Evolutionary conservation across 2,113 vertebrate genomes (phyloP), one percentile per base, ranked within the genome.

Genomic region (Sapayoa aenigma): DNA sequence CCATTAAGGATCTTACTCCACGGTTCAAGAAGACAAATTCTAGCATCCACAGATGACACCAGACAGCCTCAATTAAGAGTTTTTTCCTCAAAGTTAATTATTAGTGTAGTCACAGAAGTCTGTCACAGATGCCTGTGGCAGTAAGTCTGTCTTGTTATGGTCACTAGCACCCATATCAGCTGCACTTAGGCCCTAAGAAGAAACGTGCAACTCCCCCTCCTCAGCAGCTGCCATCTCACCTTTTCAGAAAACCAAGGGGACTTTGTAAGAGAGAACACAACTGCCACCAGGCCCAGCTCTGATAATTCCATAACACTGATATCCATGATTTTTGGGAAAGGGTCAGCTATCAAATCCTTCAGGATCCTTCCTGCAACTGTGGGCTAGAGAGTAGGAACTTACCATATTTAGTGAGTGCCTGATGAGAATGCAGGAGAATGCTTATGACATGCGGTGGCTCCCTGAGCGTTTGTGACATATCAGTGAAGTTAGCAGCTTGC

Each of bases 401-500:
- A 59, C 1, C 33, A 33, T 72, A 72, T 71, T 78, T 72, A 75
- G 23, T 37, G 47, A 89, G 28, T 23, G 33, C 27, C 80, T 90
- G 72, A 80, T 59, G 67, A n/a, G 60, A 56, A 72, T n/a, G 30
- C 41, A 72, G 65, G 55, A 74, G 73, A 59, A 89, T 47, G 28
- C 67, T 68, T 73, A 41, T 35, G 42, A 59, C 46, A 58, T 55
- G 46, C 47, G 62, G 11, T 17, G 84, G 56, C 87, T 90, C 49
- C 60, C 68, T 62, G 73, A 66, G 75, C 73, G 67, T 58, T 82
- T 87, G 84, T 83, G 84, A 65, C 52, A 18, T 60, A 79, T 82
- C 79, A 75, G 85, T 65, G 68, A 60, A 84, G 63, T 14, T 88
- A 76, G 71, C 82, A 96, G 68, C 79, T 92, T 94, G 49, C 58